Percentiles rank a stretch among this genome's conserved stretches.
These are phyloP conservation scores for Mamestra brassicae DNA, from an alignment of 2,888 invertebrate species.

Conservation along the genomic window DNA sequence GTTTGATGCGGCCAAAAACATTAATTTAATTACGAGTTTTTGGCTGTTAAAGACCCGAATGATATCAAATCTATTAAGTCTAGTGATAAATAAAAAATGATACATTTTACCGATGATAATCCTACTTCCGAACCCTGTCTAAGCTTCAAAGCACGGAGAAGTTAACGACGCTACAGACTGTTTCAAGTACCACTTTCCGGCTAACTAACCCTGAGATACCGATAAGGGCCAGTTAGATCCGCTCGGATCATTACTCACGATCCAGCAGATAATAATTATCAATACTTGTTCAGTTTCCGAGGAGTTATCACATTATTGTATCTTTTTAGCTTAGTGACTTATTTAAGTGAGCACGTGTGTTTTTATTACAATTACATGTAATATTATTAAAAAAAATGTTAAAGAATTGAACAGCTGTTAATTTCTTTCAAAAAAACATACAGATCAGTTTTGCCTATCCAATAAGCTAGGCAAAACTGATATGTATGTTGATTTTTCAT, in stretches of 20 bases:
- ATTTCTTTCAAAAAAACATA: no score
- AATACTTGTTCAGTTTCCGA: conserved; percentile 6
- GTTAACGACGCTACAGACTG: conserved; percentile 34
- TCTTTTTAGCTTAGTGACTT: not conserved
- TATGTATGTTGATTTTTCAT: no score
- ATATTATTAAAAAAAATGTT: no score
- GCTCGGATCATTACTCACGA: conserved; percentile 35
- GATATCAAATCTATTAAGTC: not conserved
- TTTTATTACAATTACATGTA: no score
- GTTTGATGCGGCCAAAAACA: no score
- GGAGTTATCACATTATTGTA: not conserved
- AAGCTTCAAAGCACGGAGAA: not conserved
- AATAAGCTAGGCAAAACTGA: no score
- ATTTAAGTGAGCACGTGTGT: not conserved
- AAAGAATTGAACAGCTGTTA: no score
- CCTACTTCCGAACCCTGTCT: not conserved
- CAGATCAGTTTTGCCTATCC: no score
- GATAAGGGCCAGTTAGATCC: conserved; percentile 35
- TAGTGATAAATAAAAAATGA: not conserved
- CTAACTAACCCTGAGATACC: conserved; percentile 27
- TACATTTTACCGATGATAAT: not conserved
- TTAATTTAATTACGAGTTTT: no score
- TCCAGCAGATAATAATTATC: conserved; percentile 39
- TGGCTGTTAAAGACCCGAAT: not conserved
- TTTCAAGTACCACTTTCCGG: conserved; percentile 45